phyloP scores from a whole-genome alignment of 53 echinoderm and acorn worm genomes.

The Mesocentrotus franciscanus region DNA sequence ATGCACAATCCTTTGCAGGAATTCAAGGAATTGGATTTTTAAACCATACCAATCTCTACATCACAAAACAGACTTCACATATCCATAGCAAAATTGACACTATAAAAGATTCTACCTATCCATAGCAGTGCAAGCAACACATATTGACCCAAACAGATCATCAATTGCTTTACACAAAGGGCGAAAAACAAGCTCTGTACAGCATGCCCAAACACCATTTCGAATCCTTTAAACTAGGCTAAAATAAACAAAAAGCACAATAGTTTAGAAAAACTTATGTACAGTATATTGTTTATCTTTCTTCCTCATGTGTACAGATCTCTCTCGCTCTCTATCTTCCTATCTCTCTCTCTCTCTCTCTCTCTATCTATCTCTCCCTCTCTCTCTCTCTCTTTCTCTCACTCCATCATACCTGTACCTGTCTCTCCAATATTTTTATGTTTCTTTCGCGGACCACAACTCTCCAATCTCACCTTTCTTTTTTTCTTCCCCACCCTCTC shows the following conservation, averaged over 20 bases:
- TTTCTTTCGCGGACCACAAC: background rate
- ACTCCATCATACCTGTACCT: background rate
- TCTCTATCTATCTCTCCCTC: background rate
- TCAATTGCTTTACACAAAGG: background rate
- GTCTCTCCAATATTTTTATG: background rate
- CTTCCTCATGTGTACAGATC: background rate
- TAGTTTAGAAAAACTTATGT: background rate
- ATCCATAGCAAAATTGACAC: slow-evolving; percentile 14
- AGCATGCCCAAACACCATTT: background rate
- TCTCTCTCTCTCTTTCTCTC: background rate
- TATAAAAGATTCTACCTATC: background rate
- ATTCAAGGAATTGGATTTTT: background rate
- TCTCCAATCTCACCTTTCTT: background rate
- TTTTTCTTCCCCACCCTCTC: background rate
- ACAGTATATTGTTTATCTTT: slow-evolving; percentile 14
- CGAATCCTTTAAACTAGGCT: background rate
- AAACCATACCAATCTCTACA: background rate
- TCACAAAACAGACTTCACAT: background rate
- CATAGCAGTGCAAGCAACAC: background rate
- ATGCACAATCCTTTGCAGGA: background rate
- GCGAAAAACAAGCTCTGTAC: background rate
- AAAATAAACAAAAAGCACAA: slow-evolving; percentile 25
- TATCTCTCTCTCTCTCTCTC: background rate
- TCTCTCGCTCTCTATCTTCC: background rate
- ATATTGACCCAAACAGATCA: slow-evolving; percentile 4